Base-by-base conservation (phyloP, 1,140 invertebrate genomes). In the Drosophila kanapiae region DNA sequence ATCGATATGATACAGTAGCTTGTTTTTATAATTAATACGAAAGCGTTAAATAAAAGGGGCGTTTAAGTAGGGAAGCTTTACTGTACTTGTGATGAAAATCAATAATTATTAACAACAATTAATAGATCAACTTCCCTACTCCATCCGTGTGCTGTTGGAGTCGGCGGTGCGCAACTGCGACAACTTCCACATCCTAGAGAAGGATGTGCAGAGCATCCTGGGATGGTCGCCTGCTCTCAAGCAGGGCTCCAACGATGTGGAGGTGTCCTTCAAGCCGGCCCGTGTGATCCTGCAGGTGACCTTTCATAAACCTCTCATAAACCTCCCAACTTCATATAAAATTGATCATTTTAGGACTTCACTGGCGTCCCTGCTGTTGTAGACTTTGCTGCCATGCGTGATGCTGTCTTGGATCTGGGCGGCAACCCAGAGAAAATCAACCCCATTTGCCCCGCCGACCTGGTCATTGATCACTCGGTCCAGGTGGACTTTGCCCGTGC, bases 341-440 rank as follows among this genome's bases (percentile, higher is more conserved):
- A 9, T n/a, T n/a, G 31, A 8, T 43, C 8, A 38, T 29, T 47
- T 1, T 14, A 98, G 96, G 97, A 98, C 94, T 97, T 97, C 72
- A 99, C 98, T 51, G 98, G 98, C 16, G 98, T 99, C 0, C 98
- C 99, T n/a, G 98, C 98, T 7, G 97, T 99, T 8, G 98, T 99
- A 13, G 99, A 99, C 93, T 98, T 99, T 94, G 99, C 99, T 43
- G 98, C 98, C 6, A 99, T 99, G 98, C 94, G 98, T 83, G 98
- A 99, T 94, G 98, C 98, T 27, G 98, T 99, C 0, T 95, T 97
- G 86, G 94, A 94, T 35, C 94, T 99, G 10, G 96, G 96, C 2
- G 98, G 97, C 4, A 94, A 99, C 94, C 97, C 98, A 5, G 94
- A 98, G 69, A 97, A 97, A 93, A 99, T 99, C 72, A 99, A 99